A percentile compares a stretch with the other conserved stretches of the same genome.
Evolutionary conservation across 2,113 vertebrate genomes (phyloP).

Genomic region (Propithecus coquereli): DNA sequence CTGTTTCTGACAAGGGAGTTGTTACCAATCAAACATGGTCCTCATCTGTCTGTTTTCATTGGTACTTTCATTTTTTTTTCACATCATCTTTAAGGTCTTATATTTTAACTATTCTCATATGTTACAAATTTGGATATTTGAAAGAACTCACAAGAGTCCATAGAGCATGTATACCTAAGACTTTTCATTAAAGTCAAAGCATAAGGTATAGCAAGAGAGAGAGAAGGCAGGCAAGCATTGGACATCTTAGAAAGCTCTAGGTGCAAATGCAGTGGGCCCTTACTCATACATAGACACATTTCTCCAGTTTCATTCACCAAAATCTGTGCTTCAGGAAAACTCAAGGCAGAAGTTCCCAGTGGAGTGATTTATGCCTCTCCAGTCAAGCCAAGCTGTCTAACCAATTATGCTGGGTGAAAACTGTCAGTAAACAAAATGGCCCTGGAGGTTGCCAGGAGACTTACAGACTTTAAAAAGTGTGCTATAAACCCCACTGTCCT

Average conservation of each 20-base stretch:
- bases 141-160: neutral
- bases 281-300: neutral
- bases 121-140: neutral
- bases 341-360: neutral
- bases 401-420: neutral
- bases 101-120: neutral
- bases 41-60: neutral
- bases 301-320: neutral
- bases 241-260: neutral
- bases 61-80: neutral
- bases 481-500: neutral
- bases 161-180: neutral
- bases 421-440: neutral
- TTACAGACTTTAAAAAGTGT: neutral
- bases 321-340: constrained; percentile 1
- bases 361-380: neutral
- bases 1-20: neutral
- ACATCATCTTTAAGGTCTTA: neutral
- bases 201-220: neutral
- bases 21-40: neutral
- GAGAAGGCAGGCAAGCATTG: neutral
- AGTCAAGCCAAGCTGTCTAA: neutral
- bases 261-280: neutral
- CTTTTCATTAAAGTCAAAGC: neutral
- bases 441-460: neutral